Base-by-base conservation (phyloP, 2,113 vertebrate species). In the Tyrannus savana region DNA sequence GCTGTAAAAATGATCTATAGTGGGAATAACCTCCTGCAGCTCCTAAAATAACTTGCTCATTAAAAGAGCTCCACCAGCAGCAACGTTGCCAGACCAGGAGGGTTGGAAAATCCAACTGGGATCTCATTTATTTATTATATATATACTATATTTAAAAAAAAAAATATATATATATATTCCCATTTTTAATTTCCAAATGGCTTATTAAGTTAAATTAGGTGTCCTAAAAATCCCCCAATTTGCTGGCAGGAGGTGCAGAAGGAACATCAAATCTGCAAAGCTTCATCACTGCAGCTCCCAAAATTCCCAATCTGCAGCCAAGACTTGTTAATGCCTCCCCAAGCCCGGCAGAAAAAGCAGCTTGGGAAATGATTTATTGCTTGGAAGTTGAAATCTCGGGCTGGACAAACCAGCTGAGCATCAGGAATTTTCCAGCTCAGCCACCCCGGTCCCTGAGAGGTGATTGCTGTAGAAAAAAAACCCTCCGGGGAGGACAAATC, bases 1-100 rank as follows among this genome's bases (percentile, higher is more conserved):
- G 62, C 46, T 10, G 19, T n/a, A 42, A 74, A 74, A 64, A 8
- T 9, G 27, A 39, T 3, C 8, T 6, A 31, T 0, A 1, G 24
- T 2, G 73, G 87, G 35, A 66, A 47, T 25, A 6, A 60, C 14
- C 35, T 62, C 81, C 71, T 17, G 52, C 35, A 69, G 12, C 35
- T 50, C 67, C 56, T 4, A 6, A 13, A 47, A 15, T 31, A 58
- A 24, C 4, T 6, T 11, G 24, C 37, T 82, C 47, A 12, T 47
- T 44, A 41, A 41, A 50, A 76, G 6, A 59, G 5, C 68, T 50
- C 63, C 0, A 0, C 37, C 52, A 50, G 49, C 31, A 14, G 25
- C 52, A n/a, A 37, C 1, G 0, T 49, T 41, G 56, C 72, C 60
- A 44, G 46, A 16, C 14, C 47, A 23, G 44, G 53, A 28, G 49